A percentile compares a stretch with the other conserved stretches of the same genome.
Evolutionary conservation across 2,888 invertebrate species (phyloP).

Genomic region (Ernsta delagoae): DNA sequence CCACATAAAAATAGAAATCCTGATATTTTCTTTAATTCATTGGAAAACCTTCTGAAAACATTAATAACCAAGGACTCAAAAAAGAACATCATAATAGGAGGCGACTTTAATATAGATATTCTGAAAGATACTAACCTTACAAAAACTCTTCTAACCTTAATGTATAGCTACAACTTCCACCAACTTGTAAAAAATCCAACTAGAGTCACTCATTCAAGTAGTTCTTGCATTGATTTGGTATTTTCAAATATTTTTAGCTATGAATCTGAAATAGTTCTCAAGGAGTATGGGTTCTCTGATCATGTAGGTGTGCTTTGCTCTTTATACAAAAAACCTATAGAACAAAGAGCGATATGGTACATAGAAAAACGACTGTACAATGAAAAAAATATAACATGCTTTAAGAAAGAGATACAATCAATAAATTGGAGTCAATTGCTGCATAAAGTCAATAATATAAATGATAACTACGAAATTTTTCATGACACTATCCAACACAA

Average conservation of each 20-base stretch:
- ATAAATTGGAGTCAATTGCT: not conserved
- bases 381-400: too few relatives aligned
- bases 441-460: not conserved
- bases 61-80: too few relatives aligned
- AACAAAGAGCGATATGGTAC: not conserved
- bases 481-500: not conserved
- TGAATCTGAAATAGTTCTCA: not conserved
- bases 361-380: too few relatives aligned
- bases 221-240: not conserved
- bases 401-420: too few relatives aligned
- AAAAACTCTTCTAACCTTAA: not conserved
- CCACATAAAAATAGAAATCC: too few relatives aligned
- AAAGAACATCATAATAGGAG: too few relatives aligned
- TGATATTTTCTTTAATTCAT: too few relatives aligned
- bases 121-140: not conserved
- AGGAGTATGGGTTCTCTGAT: not conserved
- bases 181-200: not conserved
- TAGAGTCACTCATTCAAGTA: not conserved
- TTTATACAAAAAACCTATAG: not conserved
- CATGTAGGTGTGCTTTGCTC: not conserved
- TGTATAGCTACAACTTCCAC: not conserved
- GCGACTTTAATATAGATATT: not conserved
- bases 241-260: not conserved
- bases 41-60: too few relatives aligned
- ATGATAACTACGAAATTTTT: not conserved